A percentile compares a stretch with the other conserved stretches of the same genome.
phyloP scores from a whole-genome alignment of 2,113 vertebrate species.

The Urocynchramus pylzowi region DNA sequence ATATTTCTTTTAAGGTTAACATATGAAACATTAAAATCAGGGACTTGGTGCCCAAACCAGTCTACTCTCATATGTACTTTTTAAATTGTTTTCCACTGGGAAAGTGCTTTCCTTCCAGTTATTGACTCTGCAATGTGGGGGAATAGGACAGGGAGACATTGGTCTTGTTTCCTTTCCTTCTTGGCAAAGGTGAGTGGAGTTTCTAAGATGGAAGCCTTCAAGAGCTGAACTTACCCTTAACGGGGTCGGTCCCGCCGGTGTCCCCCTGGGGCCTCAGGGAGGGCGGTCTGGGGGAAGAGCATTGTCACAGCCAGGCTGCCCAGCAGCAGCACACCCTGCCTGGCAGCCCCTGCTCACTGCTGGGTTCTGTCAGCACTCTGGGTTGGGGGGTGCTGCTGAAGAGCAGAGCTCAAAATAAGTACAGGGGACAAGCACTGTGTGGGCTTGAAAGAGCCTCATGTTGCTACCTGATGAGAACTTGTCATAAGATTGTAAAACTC shows the following conservation, averaged over 20 bases:
- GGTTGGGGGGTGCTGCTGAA: background rate
- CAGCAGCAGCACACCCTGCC: background rate
- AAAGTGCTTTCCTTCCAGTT: background rate
- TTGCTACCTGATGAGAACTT: background rate
- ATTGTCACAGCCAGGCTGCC: rapidly evolving
- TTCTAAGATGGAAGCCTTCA: background rate
- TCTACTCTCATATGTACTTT: background rate
- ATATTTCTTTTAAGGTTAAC: background rate
- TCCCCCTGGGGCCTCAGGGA: background rate
- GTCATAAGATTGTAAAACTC: background rate
- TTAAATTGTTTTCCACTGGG: background rate
- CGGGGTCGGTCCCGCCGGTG: rapidly evolving
- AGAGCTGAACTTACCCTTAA: background rate
- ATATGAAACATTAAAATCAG: background rate
- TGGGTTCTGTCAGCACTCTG: too few species aligned
- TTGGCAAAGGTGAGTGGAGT: background rate
- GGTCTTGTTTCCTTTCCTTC: background rate
- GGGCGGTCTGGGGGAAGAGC: background rate
- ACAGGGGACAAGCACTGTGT: background rate
- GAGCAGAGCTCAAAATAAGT: background rate
- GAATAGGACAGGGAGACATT: background rate
- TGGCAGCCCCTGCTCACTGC: rapidly evolving
- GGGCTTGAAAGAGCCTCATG: background rate
- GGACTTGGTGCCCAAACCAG: background rate
- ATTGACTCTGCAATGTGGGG: background rate